Percentiles rank a stretch among this genome's conserved stretches.
Conservation (phyloP, 2,113 vertebrate genomes). For the Trochalopteron elliotii region DNA sequence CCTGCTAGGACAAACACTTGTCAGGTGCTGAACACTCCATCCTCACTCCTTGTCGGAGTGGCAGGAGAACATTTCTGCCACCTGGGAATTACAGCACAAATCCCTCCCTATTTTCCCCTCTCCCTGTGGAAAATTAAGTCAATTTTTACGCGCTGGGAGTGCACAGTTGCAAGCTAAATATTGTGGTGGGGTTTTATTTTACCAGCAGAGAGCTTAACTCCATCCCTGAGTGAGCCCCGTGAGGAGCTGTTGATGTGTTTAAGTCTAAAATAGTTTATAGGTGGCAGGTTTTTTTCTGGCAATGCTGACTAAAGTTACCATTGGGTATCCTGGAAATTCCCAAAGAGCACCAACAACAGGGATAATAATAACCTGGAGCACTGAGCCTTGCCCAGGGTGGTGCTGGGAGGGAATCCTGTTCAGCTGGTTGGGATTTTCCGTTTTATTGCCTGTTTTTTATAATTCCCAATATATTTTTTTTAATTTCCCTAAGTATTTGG, state of each 20-base stretch:
- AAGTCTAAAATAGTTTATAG: conserved; percentile 45
- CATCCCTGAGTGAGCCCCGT: background rate
- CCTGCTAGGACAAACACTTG: background rate
- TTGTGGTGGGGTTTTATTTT: conserved; percentile 45
- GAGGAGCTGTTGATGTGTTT: background rate
- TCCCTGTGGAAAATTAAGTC: conserved; percentile 13
- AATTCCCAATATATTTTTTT: background rate
- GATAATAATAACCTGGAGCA: conserved; percentile 5
- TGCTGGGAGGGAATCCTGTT: background rate
- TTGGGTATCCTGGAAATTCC: conserved; percentile 9
- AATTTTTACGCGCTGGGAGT: background rate
- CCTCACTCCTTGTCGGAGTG: background rate
- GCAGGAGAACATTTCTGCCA: background rate
- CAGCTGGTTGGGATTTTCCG: background rate
- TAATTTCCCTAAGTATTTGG: background rate
- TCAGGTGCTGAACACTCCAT: background rate
- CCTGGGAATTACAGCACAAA: background rate
- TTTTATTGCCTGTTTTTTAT: background rate
- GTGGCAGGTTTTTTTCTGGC: background rate
- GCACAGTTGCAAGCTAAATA: conserved; percentile 15
- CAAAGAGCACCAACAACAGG: conserved; percentile 4
- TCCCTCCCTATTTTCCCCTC: background rate
- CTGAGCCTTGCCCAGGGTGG: background rate
- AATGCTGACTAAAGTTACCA: conserved; percentile 10
- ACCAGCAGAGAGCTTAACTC: conserved; percentile 11